A percentile compares a stretch with the other conserved stretches of the same genome.
Evolutionary conservation across 2,888 invertebrate species (phyloP).

Genomic region (Lasioglossum villosulum): DNA sequence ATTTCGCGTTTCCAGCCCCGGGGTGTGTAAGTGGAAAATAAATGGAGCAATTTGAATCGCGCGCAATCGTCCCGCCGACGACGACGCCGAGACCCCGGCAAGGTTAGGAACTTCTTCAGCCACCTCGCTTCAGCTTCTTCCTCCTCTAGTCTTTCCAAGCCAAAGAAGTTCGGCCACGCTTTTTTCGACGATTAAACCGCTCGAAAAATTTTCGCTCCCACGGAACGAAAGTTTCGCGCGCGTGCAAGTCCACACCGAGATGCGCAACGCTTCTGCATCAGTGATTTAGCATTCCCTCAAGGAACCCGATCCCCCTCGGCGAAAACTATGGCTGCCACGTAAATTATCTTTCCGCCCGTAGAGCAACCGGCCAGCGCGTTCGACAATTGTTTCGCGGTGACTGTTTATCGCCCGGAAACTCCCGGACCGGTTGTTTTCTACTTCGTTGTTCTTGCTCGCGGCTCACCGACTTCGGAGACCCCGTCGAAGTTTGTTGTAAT

Average conservation of each 20-base stretch:
- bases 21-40: conserved; percentile 40
- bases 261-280: background rate
- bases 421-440: background rate
- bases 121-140: background rate
- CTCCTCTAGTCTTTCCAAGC: background rate
- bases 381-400: conserved; percentile 3
- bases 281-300: conserved; percentile 7
- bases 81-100: conserved; percentile 16
- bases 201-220: background rate
- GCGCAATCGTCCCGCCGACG: background rate
- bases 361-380: background rate
- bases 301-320: background rate
- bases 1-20: conserved; percentile 33
- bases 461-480: background rate
- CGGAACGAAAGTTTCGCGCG: background rate
- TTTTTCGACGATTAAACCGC: conserved; percentile 35
- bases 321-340: background rate
- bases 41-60: conserved; percentile 55
- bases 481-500: background rate
- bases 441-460: background rate
- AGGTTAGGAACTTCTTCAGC: conserved; percentile 35
- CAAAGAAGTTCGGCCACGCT: conserved; percentile 18
- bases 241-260: background rate
- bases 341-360: background rate
- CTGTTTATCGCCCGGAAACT: background rate